Evolutionary conservation across 1,140 invertebrate species (phyloP), one percentile per base, ranked within the genome.

Genomic region (Drosophila athabasca): DNA sequence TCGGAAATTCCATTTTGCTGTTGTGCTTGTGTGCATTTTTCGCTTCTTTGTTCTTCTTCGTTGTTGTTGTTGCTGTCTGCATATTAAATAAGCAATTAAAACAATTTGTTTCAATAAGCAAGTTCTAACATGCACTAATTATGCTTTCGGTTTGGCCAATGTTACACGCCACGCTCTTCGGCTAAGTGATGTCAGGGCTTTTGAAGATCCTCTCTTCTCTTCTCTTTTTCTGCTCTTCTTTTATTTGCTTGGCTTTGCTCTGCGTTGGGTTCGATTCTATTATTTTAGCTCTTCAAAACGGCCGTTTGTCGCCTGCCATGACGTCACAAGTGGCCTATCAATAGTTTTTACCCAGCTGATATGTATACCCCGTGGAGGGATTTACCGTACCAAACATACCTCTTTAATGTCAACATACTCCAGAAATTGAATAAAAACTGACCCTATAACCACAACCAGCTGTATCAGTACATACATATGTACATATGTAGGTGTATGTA

Each of bases 1-100:
- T 87, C 82, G 82, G 83, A 85, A 85, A 85, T 85, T 76, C 82
- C 82, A 82, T 67, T 87, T 87, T 13, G 35, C 35, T 39, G 66
- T 51, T 70, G 60, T 75, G 71, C 11, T 35, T 35, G 31, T 39
- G 35, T 39, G 35, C 35, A 39, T 39, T 39, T 39, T 39, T 39
- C 35, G 11, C 35, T 39, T 39, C 35, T 13, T 55, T 62, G 69
- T 75, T 51, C 26, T 26, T 24, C 39, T 44, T 48, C 57, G 41
- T 44, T 58, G 29, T 50, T 62, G 41, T 52, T 71, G 55, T 60
- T 72, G 48, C 19, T 75, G 50, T 54, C 65, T 64, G 69, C 59
- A 73, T 69, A 70, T 78, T 77, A 49, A 57, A 77, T 75, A 75
- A 64, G 65, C 62, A 77, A 77, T 77, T 77, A 77, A 77, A 75